A percentile compares a stretch with the other conserved stretches of the same genome.
These are phyloP conservation scores for Panzeria rudis DNA, from an alignment of 2,888 invertebrate genomes.

Conservation along the genomic window DNA sequence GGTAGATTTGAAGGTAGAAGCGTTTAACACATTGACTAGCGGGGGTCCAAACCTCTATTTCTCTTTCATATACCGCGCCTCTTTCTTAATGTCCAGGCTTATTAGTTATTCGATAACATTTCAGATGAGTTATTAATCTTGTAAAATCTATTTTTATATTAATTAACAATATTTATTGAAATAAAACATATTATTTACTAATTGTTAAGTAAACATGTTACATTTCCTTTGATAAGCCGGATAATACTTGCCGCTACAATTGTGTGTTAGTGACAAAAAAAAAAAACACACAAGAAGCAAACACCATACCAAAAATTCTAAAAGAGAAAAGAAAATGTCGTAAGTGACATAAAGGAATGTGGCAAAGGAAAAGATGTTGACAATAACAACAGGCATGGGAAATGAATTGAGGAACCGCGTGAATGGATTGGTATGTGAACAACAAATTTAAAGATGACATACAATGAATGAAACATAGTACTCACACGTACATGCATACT, in stretches of 20 bases:
- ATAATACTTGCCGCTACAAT: neutral
- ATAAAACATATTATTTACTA: neutral
- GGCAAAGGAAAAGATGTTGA: conserved; percentile 32
- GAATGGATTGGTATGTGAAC: conserved; percentile 61
- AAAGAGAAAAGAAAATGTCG: conserved; percentile 18
- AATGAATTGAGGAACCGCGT: conserved; percentile 30
- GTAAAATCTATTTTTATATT: neutral
- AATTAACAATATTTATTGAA: neutral
- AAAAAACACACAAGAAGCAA: neutral
- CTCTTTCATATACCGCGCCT: too few species aligned
- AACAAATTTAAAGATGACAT: conserved; percentile 51
- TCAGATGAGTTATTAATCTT: neutral
- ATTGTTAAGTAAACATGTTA: conserved; percentile 1
- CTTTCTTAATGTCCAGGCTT: too few species aligned
- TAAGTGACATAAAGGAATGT: conserved; percentile 38
- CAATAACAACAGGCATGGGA: conserved; percentile 37
- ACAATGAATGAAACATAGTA: conserved; percentile 19
- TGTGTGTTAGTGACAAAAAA: neutral
- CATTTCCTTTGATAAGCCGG: neutral
- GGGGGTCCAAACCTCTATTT: too few species aligned
- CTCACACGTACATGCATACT: too few species aligned
- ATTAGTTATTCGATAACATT: too few species aligned
- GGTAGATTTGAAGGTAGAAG: too few species aligned
- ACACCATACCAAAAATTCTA: neutral
- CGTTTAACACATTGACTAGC: too few species aligned